Evolutionary conservation across 2,888 invertebrate species (phyloP).

Genomic region (Sialis lutaria): DNA sequence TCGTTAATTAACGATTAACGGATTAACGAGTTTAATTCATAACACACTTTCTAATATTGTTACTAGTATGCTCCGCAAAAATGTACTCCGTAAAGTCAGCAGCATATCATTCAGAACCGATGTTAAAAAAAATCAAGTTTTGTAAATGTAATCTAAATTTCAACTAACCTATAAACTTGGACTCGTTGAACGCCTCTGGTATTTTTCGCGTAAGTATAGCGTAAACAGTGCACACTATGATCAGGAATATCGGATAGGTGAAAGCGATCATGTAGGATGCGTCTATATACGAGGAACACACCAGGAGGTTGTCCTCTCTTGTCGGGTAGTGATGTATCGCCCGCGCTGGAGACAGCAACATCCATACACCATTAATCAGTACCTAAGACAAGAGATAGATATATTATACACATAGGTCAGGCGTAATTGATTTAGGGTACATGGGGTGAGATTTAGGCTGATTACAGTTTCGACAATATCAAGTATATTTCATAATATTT

Average conservation of each 20-base stretch:
- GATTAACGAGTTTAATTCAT: no score
- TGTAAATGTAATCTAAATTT: background rate
- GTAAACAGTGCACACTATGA: conserved; percentile 87
- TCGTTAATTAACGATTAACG: no score
- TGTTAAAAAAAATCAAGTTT: no score
- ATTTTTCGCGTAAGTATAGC: conserved; percentile 91
- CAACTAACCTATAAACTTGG: conserved; percentile 79
- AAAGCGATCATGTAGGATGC: conserved; percentile 91
- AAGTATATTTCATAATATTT: no score
- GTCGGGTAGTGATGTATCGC: conserved; percentile 85
- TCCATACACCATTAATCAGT: conserved; percentile 80
- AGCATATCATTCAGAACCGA: no score
- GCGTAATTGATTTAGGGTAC: no score
- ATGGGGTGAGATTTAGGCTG: no score
- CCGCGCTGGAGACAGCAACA: conserved; percentile 74
- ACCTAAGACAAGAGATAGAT: conserved; percentile 31
- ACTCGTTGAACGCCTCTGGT: conserved; percentile 97
- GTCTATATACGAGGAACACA: conserved; percentile 83
- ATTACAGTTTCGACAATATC: no score
- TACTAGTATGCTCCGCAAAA: no score
- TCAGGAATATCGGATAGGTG: conserved; percentile 79
- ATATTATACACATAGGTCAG: no score
- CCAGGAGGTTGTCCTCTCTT: conserved; percentile 79
- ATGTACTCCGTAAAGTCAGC: no score
- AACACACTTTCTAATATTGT: no score